phyloP scores from a whole-genome alignment of 2,888 invertebrate species.

The Troglohyphantes excavatus region DNA sequence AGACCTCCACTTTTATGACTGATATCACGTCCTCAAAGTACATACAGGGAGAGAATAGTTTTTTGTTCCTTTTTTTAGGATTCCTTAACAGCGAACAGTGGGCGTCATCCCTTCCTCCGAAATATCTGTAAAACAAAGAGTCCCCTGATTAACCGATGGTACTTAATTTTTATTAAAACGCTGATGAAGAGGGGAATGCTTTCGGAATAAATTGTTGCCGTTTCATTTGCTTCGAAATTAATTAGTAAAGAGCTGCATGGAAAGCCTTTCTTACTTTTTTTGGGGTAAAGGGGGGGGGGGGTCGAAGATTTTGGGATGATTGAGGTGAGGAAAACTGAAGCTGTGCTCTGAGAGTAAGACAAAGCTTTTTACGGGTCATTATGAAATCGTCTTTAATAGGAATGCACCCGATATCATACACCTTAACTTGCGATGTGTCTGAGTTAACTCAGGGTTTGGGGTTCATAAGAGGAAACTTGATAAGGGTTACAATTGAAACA shows the following conservation, averaged over 20 bases:
- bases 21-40: conserved; percentile 44
- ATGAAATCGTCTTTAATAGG: conserved; percentile 4
- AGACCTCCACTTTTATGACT: conserved; percentile 44
- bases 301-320: conserved; percentile 51
- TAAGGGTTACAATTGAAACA: too few relatives aligned
- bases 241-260: conserved; percentile 53
- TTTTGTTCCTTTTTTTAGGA: neutral
- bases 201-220: conserved; percentile 71
- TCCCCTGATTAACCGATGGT: conserved; percentile 58
- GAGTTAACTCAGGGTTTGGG: too few relatives aligned
- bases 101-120: conserved; percentile 25
- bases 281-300: neutral
- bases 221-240: conserved; percentile 74
- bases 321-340: conserved; percentile 47
- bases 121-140: conserved; percentile 43
- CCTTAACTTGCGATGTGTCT: neutral
- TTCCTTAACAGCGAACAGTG: neutral
- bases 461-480: too few relatives aligned
- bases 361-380: conserved; percentile 50
- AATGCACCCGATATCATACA: neutral
- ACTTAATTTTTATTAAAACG: conserved; percentile 76
- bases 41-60: neutral
- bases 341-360: conserved; percentile 1
- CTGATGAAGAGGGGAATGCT: conserved; percentile 66
- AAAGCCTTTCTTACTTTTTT: conserved; percentile 17